Evolutionary conservation across 1,140 invertebrate species (phyloP).

Genomic region (Aphidius ervi): DNA sequence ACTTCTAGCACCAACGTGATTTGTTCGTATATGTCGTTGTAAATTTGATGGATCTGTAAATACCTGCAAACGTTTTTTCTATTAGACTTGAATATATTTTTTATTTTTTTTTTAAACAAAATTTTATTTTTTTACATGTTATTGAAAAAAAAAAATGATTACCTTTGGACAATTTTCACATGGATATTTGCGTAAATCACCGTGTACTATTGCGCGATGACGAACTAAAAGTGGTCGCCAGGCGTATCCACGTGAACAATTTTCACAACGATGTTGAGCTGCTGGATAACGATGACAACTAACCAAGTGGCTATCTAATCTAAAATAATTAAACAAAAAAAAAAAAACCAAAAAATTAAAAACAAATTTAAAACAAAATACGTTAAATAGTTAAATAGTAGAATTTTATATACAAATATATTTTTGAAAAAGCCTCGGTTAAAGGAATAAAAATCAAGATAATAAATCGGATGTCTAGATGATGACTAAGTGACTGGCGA

Average conservation of each 20-base stretch:
- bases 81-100: conserved; percentile 42
- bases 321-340: conserved; percentile 49
- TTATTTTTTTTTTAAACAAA: not conserved
- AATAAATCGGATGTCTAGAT: conserved; percentile 20
- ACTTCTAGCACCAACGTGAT: conserved; percentile 87
- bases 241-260: conserved; percentile 77
- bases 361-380: not conserved
- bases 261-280: conserved; percentile 78
- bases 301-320: conserved; percentile 78
- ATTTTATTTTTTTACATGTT: not conserved
- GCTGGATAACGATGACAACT: conserved; percentile 69
- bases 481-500: conserved; percentile 16
- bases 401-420: not conserved
- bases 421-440: not conserved
- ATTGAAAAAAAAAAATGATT: conserved; percentile 30
- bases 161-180: conserved; percentile 94
- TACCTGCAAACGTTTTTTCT: conserved; percentile 58
- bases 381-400: not conserved
- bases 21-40: conserved; percentile 90
- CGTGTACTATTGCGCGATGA: conserved; percentile 77
- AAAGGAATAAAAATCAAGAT: conserved; percentile 1
- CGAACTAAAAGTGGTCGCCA: conserved; percentile 77
- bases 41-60: conserved; percentile 95
- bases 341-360: too few relatives aligned
- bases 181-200: conserved; percentile 74